A percentile compares a stretch with the other conserved stretches of the same genome.
Evolutionary conservation across 1,140 invertebrate genomes (phyloP).

Genomic region (Cherax destructor): DNA sequence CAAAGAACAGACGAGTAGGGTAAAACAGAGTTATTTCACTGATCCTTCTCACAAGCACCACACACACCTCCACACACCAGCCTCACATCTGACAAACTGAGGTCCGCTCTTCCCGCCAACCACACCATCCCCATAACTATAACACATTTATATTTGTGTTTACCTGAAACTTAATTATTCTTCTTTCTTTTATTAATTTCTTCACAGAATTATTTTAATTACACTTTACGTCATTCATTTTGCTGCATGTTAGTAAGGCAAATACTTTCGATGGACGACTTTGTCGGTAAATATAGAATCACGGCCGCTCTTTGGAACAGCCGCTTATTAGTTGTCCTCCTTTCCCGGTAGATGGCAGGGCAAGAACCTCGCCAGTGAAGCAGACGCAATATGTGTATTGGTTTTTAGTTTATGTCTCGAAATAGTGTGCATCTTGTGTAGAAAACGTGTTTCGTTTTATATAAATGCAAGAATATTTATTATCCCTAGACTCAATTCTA

Average conservation of each 20-base stretch:
- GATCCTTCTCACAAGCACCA: conserved; percentile 51
- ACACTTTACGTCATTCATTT: neutral
- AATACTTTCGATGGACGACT: too few relatives aligned
- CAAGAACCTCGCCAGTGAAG: neutral
- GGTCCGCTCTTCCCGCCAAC: conserved; percentile 17
- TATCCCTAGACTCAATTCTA: too few relatives aligned
- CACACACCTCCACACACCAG: conserved; percentile 50
- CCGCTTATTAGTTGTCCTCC: conserved; percentile 23
- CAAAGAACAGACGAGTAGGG: conserved; percentile 27
- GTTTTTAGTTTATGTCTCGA: neutral
- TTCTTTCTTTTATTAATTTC: neutral
- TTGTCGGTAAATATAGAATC: neutral
- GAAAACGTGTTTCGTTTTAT: too few relatives aligned
- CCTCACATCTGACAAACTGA: conserved; percentile 54
- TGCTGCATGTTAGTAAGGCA: neutral
- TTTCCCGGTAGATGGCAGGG: conserved; percentile 43
- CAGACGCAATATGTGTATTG: neutral
- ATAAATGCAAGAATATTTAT: too few relatives aligned
- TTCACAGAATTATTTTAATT: neutral
- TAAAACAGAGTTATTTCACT: conserved; percentile 52
- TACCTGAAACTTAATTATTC: neutral
- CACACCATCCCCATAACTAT: conserved; percentile 1
- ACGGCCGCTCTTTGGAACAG: conserved; percentile 16
- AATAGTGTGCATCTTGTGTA: too few relatives aligned
- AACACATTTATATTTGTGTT: neutral